Percentiles rank a stretch among this genome's conserved stretches.
These are phyloP conservation scores for Taenaris catops DNA, from an alignment of 2,888 invertebrate species.

Conservation along the genomic window DNA sequence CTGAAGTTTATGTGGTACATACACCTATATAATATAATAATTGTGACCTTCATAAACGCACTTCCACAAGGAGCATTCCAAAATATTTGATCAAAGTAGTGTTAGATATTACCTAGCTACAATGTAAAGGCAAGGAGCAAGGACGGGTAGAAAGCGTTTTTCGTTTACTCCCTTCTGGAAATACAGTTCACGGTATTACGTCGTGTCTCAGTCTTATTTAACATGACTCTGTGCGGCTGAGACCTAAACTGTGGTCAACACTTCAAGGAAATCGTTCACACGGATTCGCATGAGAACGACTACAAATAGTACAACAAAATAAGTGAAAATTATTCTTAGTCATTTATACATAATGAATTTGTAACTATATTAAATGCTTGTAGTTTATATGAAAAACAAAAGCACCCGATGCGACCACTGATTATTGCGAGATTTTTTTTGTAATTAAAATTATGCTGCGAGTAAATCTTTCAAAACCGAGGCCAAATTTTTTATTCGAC, in stretches of 20 bases:
- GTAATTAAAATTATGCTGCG: no score
- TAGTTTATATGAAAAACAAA: no score
- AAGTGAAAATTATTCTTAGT: conserved; percentile 9
- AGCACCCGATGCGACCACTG: conserved; percentile 67
- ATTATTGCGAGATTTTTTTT: conserved; percentile 44
- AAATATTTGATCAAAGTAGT: conserved; percentile 47
- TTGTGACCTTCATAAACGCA: conserved; percentile 48
- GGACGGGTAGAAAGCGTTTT: conserved; percentile 77
- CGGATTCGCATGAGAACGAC: conserved; percentile 12
- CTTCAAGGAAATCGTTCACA: conserved; percentile 13
- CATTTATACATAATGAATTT: background rate
- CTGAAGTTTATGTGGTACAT: conserved; percentile 22
- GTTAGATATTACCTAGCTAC: conserved; percentile 67
- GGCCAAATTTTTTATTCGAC: conserved; percentile 32
- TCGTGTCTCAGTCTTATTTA: conserved; percentile 76
- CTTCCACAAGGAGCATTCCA: conserved; percentile 53
- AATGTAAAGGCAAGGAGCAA: conserved; percentile 77
- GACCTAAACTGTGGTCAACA: conserved; percentile 25
- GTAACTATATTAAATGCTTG: no score
- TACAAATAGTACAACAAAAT: conserved; percentile 16
- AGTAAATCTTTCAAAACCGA: conserved; percentile 23
- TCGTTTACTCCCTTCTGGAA: conserved; percentile 68
- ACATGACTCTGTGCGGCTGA: conserved; percentile 60
- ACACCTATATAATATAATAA: conserved; percentile 31
- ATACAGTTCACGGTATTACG: conserved; percentile 70